Percentiles rank a stretch among this genome's conserved stretches.
phyloP scores from a whole-genome alignment of 2,888 invertebrate species.

The Xestobium rufovillosum region DNA sequence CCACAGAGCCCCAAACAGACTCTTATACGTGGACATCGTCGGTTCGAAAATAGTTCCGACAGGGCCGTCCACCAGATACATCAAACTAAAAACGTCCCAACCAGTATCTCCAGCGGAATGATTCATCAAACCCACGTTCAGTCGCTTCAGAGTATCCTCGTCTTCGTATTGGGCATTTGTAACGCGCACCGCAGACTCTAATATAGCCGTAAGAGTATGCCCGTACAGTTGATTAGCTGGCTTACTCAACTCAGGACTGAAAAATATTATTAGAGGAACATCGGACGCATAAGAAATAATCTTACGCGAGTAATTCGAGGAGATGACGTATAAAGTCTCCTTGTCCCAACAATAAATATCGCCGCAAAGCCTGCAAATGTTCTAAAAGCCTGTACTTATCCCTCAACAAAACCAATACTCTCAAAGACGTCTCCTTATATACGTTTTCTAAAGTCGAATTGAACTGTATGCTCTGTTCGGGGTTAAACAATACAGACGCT shows the following conservation, averaged over 20 bases:
- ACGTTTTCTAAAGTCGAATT: constrained; percentile 76
- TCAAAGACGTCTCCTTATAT: constrained; percentile 78
- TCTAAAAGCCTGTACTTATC: constrained; percentile 83
- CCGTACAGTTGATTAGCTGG: constrained; percentile 78
- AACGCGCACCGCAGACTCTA: constrained; percentile 79
- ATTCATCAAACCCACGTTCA: constrained; percentile 61
- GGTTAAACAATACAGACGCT: constrained; percentile 59
- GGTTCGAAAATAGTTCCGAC: constrained; percentile 77
- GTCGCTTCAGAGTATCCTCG: constrained; percentile 76
- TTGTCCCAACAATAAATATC: constrained; percentile 87
- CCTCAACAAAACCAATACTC: constrained; percentile 78
- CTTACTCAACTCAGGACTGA: constrained; percentile 79
- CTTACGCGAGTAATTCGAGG: constrained; percentile 84
- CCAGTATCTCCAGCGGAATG: constrained; percentile 63
- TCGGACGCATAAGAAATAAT: too few relatives aligned
- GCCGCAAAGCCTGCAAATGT: constrained; percentile 83
- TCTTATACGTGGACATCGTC: constrained; percentile 68
- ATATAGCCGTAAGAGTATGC: constrained; percentile 78
- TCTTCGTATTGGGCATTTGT: constrained; percentile 94
- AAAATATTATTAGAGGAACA: constrained; percentile 16
- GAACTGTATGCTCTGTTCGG: constrained; percentile 66
- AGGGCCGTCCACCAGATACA: constrained; percentile 83
- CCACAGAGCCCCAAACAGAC: constrained; percentile 83
- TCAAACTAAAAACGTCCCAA: constrained; percentile 84
- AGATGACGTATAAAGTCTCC: constrained; percentile 94